These are phyloP conservation scores for Colinus virginianus DNA, from an alignment of 2,113 vertebrate species.

Conservation along the genomic window DNA sequence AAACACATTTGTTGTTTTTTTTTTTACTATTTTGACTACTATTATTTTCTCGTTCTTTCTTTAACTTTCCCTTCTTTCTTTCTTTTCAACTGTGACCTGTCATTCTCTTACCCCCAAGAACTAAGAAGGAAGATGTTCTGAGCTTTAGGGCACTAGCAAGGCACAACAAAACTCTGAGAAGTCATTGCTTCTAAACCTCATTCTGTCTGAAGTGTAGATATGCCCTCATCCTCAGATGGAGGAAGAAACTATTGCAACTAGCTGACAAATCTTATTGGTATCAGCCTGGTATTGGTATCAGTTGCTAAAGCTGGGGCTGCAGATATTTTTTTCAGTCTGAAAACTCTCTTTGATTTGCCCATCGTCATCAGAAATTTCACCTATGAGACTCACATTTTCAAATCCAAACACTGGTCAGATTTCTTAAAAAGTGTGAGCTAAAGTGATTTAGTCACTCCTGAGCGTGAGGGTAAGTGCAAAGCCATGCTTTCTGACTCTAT, in stretches of 20 bases:
- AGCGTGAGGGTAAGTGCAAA: not conserved
- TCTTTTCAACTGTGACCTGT: not conserved
- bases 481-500: not conserved
- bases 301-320: not conserved
- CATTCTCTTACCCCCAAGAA: not conserved
- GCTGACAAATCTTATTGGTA: not conserved
- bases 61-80: not conserved
- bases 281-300: accelerated
- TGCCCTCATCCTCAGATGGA: not conserved
- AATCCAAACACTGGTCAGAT: not conserved
- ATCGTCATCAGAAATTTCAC: not conserved
- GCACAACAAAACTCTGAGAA: not conserved
- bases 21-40: not conserved
- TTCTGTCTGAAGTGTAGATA: not conserved
- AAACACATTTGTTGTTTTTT: not conserved
- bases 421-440: not conserved
- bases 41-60: not conserved
- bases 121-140: not conserved
- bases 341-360: not conserved
- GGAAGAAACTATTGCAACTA: not conserved
- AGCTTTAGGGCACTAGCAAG: not conserved
- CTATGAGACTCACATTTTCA: not conserved
- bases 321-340: not conserved
- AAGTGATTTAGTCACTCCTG: not conserved
- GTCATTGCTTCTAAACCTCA: not conserved